Evolutionary conservation across 2,888 invertebrate species (phyloP), one percentile per base, ranked within the genome.

Genomic region (Melanargia galathea): DNA sequence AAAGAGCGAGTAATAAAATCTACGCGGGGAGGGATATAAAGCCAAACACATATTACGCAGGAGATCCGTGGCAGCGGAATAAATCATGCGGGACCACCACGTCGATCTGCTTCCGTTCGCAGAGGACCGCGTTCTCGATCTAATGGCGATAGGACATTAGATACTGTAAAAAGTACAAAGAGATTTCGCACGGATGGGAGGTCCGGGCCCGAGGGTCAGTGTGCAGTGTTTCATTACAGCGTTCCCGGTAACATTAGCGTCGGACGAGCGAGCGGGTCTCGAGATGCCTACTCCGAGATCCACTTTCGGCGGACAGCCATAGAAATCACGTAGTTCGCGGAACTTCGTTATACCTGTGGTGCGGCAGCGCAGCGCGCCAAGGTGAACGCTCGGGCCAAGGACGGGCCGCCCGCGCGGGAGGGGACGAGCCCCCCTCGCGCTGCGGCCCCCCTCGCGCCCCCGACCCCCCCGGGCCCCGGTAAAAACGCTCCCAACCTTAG

Each of bases 371-470:
- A 84, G 83, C 88, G 84, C 79, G 84, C 89, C 89, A 92, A 92
- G 91, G 90, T 92, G 92, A 88, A 92, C 86, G 90, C 81, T 87
- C 90, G 87, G 87, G 88, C 90, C 90, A 90, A 90, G 90, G 91
- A 92, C 90, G 92, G 83, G 79, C 79, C 81, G 84, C 80, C 80
- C 78, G 82, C 80, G 85, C 81, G 84, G 87, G 84, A 84, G 84
- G 82, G 84, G 81, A 82, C 81, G 80, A 78, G 79, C 79, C 77
- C 7, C 7, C 79, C 77, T 6, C 7, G 30, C 6, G 30, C 30
- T 30, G 70, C 73, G 69, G 71, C 72, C 76, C 77, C 73, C 72
- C 52, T 57, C 70, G 65, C 71, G 48, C 73, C 71, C 3, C 70
- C 75, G 71, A 66, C 74, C 74, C 78, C 81, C 77, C 79, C 78